phyloP scores from a whole-genome alignment of 2,888 invertebrate genomes.

The Drosophila parthenogenetica region DNA sequence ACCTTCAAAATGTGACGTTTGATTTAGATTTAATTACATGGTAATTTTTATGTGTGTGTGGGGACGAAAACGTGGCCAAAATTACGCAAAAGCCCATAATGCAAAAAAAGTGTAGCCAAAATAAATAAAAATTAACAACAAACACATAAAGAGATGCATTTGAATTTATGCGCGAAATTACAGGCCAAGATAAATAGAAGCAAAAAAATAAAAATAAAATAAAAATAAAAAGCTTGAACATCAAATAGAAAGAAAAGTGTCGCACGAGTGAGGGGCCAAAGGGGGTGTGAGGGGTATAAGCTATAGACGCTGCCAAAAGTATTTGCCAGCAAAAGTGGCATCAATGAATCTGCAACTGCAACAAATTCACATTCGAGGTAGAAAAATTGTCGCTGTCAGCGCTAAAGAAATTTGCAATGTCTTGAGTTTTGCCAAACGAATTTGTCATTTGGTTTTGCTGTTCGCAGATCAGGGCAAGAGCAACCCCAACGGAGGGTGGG shows the following conservation, averaged over 20 bases:
- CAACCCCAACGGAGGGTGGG: neutral
- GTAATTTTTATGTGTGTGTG: slow-evolving; percentile 42
- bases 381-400: slow-evolving; percentile 74
- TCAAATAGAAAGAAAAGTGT: slow-evolving; percentile 70
- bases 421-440: slow-evolving; percentile 54
- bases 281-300: slow-evolving; percentile 19
- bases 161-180: slow-evolving; percentile 77
- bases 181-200: slow-evolving; percentile 68
- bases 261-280: slow-evolving; percentile 9
- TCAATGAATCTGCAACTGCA: slow-evolving; percentile 72
- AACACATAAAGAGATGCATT: slow-evolving; percentile 23
- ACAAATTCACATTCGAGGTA: slow-evolving; percentile 35
- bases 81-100: slow-evolving; percentile 26
- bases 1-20: slow-evolving; percentile 80
- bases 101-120: slow-evolving; percentile 61
- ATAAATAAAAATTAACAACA: slow-evolving; percentile 47
- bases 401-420: slow-evolving; percentile 63
- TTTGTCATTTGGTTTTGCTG: slow-evolving; percentile 39
- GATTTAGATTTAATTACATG: slow-evolving; percentile 82
- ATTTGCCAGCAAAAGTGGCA: slow-evolving; percentile 76
- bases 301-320: slow-evolving; percentile 71
- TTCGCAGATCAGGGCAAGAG: neutral
- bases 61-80: slow-evolving; percentile 47
- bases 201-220: slow-evolving; percentile 59
- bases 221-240: slow-evolving; percentile 60